Base-by-base conservation (phyloP, 2,113 vertebrate genomes). In the Xiphophorus hellerii region DNA sequence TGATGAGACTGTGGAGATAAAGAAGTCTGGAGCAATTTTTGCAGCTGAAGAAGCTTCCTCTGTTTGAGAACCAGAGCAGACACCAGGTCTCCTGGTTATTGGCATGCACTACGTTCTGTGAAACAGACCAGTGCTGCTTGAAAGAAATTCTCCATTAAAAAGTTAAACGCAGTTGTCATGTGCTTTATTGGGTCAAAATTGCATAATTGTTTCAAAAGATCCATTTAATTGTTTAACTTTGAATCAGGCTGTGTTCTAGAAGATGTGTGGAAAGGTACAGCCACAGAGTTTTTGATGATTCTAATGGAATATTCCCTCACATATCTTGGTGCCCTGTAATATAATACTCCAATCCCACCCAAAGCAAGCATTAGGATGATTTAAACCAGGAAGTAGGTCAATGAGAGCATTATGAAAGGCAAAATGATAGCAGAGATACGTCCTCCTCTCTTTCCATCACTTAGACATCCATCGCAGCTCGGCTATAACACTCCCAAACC, bases 341-440 rank as follows among this genome's bases (percentile, higher is more conserved):
- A 74, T 80, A 71, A 20, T 77, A 79, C 71, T 69, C 78, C 74
- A 66, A 0, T 69, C 71, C 81, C 75, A 72, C 70, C 73, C 64
- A 11, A 80, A 89, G 83, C 65, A 42, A 66, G 65, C 77, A 84
- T 88, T 80, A 87, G 79, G 69, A 80, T 87, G 82, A 87, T 88
- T 90, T 88, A 92, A 90, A 80, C 78, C 64, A 83, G 67, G 81
- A 90, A 87, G 82, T 90, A 83, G 90, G 90, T 92, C 83, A 90
- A 74, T 65, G 81, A 72, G 65, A 85, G 85, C 77, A 71, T 89
- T 88, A 80, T 78, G 69, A 86, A 88, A 89, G 64, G 73, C 70
- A 66, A 61, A 88, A 83, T 73, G 62, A 80, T 80, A 71, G 76
- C 77, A 73, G 79, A 80, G 80, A 81, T 62, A 62, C 66, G 80